phyloP scores from a whole-genome alignment of 2,797 vertebrate species.

The Erethizon dorsatum region DNA sequence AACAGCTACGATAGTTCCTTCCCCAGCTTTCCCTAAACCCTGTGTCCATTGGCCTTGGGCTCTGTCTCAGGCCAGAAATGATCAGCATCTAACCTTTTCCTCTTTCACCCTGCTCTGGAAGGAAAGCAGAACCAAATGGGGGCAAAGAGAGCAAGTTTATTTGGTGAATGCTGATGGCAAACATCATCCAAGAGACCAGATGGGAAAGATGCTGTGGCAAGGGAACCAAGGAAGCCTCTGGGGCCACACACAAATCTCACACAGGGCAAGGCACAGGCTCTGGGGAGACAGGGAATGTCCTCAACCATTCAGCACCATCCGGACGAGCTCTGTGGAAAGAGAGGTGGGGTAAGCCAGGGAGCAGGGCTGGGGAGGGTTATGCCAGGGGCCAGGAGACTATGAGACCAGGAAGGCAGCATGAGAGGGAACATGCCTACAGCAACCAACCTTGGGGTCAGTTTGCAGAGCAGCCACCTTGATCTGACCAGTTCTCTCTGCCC shows the following conservation, averaged over 20 bases:
- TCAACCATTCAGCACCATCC: slow-evolving; percentile 92
- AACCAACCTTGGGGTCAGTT: slow-evolving; percentile 69
- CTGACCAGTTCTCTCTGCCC: slow-evolving; percentile 71
- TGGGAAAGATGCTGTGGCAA: slow-evolving; percentile 50
- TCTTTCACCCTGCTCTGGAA: slow-evolving; percentile 39
- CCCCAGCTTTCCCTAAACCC: neutral
- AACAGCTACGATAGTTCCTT: neutral
- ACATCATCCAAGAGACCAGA: slow-evolving; percentile 46
- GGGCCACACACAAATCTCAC: slow-evolving; percentile 54
- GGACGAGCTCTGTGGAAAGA: slow-evolving; percentile 90
- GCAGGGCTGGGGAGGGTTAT: neutral
- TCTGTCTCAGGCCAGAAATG: neutral
- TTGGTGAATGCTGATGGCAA: slow-evolving; percentile 80
- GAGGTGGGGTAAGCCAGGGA: slow-evolving; percentile 55
- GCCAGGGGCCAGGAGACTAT: slow-evolving; percentile 54
- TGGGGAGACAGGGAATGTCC: slow-evolving; percentile 9
- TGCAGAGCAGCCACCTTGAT: slow-evolving; percentile 66
- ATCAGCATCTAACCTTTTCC: neutral
- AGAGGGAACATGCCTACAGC: neutral
- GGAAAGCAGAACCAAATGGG: slow-evolving; percentile 1
- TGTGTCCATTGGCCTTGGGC: neutral
- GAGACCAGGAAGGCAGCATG: slow-evolving; percentile 65
- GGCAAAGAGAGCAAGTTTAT: slow-evolving; percentile 83
- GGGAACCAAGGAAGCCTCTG: neutral
- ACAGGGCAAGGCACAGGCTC: slow-evolving; percentile 61